Conservation (phyloP, 2,113 vertebrate species). For the Acrocephalus kingi region DNA sequence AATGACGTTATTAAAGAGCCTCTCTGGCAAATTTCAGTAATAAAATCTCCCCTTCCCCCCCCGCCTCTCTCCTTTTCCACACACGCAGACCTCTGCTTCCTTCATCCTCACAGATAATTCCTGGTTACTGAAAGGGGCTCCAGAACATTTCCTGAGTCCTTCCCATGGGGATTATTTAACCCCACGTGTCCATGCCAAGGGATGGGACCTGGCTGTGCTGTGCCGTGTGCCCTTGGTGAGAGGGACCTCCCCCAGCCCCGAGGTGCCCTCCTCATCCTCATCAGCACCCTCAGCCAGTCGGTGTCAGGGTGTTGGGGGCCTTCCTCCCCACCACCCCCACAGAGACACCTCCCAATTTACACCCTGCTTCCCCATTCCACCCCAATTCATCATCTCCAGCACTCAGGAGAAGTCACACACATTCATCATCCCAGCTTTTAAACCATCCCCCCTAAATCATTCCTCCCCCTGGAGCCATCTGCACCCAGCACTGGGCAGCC, state of each 20-base stretch:
- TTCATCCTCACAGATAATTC: not conserved
- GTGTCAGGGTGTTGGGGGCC: fast-evolving
- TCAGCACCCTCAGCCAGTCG: not conserved
- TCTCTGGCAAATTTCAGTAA: constrained; percentile 72
- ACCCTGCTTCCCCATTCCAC: not conserved
- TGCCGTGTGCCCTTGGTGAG: fast-evolving
- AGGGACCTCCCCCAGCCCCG: fast-evolving
- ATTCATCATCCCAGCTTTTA: constrained; percentile 60
- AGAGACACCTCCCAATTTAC: not conserved
- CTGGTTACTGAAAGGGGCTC: not conserved
- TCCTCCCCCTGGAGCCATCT: not conserved
- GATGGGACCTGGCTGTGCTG: not conserved
- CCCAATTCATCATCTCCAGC: constrained; percentile 58
- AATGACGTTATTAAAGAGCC: constrained; percentile 77
- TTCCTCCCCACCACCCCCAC: not conserved
- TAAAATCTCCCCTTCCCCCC: constrained; percentile 42
- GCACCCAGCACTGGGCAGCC: not conserved
- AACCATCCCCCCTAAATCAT: constrained; percentile 41
- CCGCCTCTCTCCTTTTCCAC: not conserved
- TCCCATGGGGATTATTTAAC: not conserved
- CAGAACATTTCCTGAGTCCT: not conserved
- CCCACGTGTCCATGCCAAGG: fast-evolving
- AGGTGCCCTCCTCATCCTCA: not conserved
- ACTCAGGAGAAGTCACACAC: not conserved
- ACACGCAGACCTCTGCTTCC: not conserved